Evolutionary conservation across 1,140 invertebrate genomes (phyloP).

Genomic region (Ips typographus): DNA sequence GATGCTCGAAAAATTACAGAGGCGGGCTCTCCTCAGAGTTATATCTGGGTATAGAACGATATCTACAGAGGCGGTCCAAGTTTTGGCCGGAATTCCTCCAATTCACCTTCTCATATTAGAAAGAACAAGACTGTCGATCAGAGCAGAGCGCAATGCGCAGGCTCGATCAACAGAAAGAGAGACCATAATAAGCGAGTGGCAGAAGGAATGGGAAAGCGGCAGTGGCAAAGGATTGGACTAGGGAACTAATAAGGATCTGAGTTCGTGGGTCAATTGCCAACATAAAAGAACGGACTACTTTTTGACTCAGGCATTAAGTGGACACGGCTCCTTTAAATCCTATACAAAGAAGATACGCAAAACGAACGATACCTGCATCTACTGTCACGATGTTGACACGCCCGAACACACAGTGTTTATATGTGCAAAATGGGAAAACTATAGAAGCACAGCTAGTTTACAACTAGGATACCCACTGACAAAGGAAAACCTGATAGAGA

Average conservation of each 20-base stretch:
- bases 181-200: constrained; percentile 16
- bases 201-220: constrained; percentile 18
- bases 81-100: constrained; percentile 16
- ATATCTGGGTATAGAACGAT: constrained; percentile 22
- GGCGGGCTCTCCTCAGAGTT: constrained; percentile 15
- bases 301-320: constrained; percentile 20
- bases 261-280: constrained; percentile 16
- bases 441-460: not conserved
- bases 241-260: constrained; percentile 18
- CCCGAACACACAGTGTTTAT: not conserved
- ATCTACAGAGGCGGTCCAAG: constrained; percentile 23
- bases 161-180: not conserved
- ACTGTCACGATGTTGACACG: constrained; percentile 38
- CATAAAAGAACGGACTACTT: constrained; percentile 12
- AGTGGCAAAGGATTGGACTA: constrained; percentile 25
- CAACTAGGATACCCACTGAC: constrained; percentile 53
- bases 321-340: constrained; percentile 12
- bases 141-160: not conserved
- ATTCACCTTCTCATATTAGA: constrained; percentile 15
- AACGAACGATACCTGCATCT: constrained; percentile 16
- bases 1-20: constrained; percentile 16
- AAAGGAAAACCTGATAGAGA: constrained; percentile 8
- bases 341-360: constrained; percentile 24
- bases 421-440: constrained; percentile 41
- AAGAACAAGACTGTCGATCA: constrained; percentile 7